A percentile compares a stretch with the other conserved stretches of the same genome.
These are phyloP conservation scores for Mythimna impura DNA, from an alignment of 2,888 invertebrate species.

Conservation along the genomic window DNA sequence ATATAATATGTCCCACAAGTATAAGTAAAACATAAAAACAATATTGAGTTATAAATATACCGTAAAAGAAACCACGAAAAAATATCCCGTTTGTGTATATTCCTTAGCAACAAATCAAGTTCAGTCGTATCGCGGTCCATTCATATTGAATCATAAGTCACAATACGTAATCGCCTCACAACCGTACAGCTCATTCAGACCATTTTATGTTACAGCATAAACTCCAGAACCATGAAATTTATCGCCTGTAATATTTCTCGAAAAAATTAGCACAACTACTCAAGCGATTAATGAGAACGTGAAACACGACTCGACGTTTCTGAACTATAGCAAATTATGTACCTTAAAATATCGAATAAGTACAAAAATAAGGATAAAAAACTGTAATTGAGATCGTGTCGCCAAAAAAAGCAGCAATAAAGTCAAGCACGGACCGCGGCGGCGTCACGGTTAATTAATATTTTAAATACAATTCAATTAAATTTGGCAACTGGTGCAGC, in stretches of 20 bases:
- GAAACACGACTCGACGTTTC: constrained; percentile 84
- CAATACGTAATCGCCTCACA: constrained; percentile 75
- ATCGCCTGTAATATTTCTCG: constrained; percentile 82
- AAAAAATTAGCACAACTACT: constrained; percentile 88
- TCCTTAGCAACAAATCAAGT: constrained; percentile 65
- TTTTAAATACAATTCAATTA: constrained; percentile 86
- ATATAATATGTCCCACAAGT: constrained; percentile 1
- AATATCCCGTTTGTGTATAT: constrained; percentile 43
- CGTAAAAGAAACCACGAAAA: constrained; percentile 37
- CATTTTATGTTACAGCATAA: constrained; percentile 82
- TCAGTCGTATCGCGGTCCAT: constrained; percentile 68
- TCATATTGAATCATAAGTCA: constrained; percentile 77
- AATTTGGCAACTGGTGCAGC: constrained; percentile 76
- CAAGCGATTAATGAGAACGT: constrained; percentile 88
- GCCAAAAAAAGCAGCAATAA: constrained; percentile 83
- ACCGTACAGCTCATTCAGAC: constrained; percentile 75
- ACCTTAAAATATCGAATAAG: constrained; percentile 84
- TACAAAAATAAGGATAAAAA: constrained; percentile 76
- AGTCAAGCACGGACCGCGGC: constrained; percentile 75
- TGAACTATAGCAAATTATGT: constrained; percentile 84
- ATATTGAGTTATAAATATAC: constrained; percentile 26
- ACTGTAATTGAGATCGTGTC: constrained; percentile 82
- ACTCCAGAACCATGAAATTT: constrained; percentile 84
- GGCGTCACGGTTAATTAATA: constrained; percentile 85
- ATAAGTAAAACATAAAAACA: constrained; percentile 23